Percentiles rank a stretch among this genome's conserved stretches.
These are phyloP conservation scores for Sesia bembeciformis DNA, from an alignment of 2,888 invertebrate species.

Conservation along the genomic window DNA sequence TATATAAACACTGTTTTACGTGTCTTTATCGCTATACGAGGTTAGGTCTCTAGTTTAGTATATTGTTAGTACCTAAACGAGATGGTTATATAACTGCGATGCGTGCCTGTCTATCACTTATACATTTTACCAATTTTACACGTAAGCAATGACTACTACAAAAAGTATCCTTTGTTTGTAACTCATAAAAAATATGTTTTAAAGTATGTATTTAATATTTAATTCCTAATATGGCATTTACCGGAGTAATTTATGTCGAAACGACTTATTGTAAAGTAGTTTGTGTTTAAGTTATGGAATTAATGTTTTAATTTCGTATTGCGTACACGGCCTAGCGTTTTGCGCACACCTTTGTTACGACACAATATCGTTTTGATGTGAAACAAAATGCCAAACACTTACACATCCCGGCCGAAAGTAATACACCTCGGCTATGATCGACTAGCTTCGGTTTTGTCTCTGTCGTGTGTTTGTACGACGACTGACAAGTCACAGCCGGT, in stretches of 20 bases:
- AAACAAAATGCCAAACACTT: slow-evolving; percentile 53
- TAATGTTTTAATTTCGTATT: slow-evolving; percentile 15
- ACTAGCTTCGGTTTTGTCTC: too few relatives aligned
- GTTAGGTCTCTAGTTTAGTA: slow-evolving; percentile 43
- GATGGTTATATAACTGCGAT: slow-evolving; percentile 5
- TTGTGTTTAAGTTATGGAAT: slow-evolving; percentile 51
- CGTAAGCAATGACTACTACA: slow-evolving; percentile 25
- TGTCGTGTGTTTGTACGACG: too few relatives aligned
- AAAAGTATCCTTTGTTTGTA: slow-evolving; percentile 33
- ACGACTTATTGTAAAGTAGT: slow-evolving; percentile 53
- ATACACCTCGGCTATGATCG: too few relatives aligned
- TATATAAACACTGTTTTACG: slow-evolving; percentile 55
- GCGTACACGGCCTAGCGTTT: slow-evolving; percentile 6
- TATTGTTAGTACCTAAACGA: slow-evolving; percentile 22
- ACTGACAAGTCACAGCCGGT: too few relatives aligned
- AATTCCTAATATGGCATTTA: slow-evolving; percentile 73
- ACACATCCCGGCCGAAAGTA: too few relatives aligned
- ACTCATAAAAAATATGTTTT: slow-evolving; percentile 14
- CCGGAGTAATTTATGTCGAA: slow-evolving; percentile 65
- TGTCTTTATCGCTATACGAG: slow-evolving; percentile 60
- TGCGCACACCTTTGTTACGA: slow-evolving; percentile 18
- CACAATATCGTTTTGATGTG: slow-evolving; percentile 25
- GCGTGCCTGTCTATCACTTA: slow-evolving; percentile 49
- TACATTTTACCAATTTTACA: slow-evolving; percentile 27
- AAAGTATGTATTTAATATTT: slow-evolving; percentile 34